Evolutionary conservation across 1,140 invertebrate genomes (phyloP).

Genomic region (roundworm (Caenorhabditis elegans)): WBcel235 BX284606.5:13878001-13878500

Average conservation of each 20-base stretch:
- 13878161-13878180: constrained; percentile 13
- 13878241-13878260: constrained; percentile 9
- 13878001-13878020: not conserved
- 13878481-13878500: too few species aligned
- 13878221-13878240: constrained; percentile 11
- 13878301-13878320: constrained; percentile 11
- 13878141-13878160: not conserved
- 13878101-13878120: constrained; percentile 3
- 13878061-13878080: too few species aligned
- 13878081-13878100: too few species aligned
- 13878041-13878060: not conserved
- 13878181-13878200: not conserved
- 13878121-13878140: not conserved
- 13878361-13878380: not conserved
- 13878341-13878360: not conserved
- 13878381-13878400: not conserved
- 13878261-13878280: not conserved
- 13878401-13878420: not conserved
- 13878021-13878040: not conserved
- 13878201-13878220: too few species aligned
- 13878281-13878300: not conserved
- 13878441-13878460: constrained; percentile 26
- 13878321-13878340: constrained; percentile 17
- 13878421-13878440: not conserved
- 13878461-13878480: constrained; percentile 19